A percentile compares a stretch with the other conserved stretches of the same genome.
phyloP scores from a whole-genome alignment of 2,888 invertebrate genomes.

The Dorcus hopei region DNA sequence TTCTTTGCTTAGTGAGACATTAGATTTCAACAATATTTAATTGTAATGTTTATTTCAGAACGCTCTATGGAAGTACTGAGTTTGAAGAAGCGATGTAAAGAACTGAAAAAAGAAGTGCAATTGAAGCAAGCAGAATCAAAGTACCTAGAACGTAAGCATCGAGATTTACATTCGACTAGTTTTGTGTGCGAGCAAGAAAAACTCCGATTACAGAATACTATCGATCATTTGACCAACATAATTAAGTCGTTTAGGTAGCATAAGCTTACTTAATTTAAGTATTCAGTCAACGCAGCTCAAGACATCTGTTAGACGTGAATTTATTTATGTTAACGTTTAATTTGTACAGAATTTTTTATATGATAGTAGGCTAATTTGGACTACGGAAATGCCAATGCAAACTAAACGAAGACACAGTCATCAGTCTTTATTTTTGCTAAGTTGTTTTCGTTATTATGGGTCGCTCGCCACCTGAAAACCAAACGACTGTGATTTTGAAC shows the following conservation, averaged over 20 bases:
- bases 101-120: constrained; percentile 52
- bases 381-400: background rate
- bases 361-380: background rate
- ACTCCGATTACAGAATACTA: constrained; percentile 38
- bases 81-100: constrained; percentile 51
- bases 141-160: constrained; percentile 39
- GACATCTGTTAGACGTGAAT: constrained; percentile 2
- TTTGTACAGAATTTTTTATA: background rate
- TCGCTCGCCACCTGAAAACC: no score
- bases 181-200: constrained; percentile 41
- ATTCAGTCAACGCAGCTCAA: background rate
- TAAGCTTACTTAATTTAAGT: constrained; percentile 21
- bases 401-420: background rate
- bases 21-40: background rate
- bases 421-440: constrained; percentile 3
- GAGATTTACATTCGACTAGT: constrained; percentile 39
- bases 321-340: constrained; percentile 7
- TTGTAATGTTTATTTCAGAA: constrained; percentile 44
- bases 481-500: constrained; percentile 19
- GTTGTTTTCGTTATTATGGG: background rate
- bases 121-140: constrained; percentile 52
- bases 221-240: constrained; percentile 44
- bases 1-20: no score
- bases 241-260: constrained; percentile 46
- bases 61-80: constrained; percentile 51